Base-by-base conservation (phyloP, 2,888 invertebrate species). In the Amphipyra berbera region DNA sequence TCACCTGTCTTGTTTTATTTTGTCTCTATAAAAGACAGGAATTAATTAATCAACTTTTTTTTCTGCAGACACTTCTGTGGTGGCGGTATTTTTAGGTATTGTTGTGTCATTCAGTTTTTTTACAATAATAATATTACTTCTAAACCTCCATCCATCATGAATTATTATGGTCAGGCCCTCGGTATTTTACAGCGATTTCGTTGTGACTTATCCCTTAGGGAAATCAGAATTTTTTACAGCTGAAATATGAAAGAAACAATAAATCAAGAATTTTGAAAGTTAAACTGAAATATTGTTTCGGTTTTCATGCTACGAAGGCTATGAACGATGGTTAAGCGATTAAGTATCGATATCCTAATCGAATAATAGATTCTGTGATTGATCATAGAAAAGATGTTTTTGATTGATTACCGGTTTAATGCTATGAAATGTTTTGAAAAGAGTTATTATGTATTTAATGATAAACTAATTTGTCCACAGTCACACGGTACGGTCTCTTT, bases 271-370 rank as follows among this genome's bases (percentile, higher is more conserved):
- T 6, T 40, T 40, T 41, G 13, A 14, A 37, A 41, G 6, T 14
- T 14, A 13, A 41, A 7, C 40, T 13, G 13, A 13, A 41, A 8
- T 1, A 2, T 13, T 5, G 6, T 40, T n/a, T 27, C n/a, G 9
- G 21, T 8, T 40, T 13, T 50, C 27, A 50, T 40, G 8, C 15
- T 21, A 40, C 1, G n/a, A 40, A 40, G 12, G 38, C 38, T 40
- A 37, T 9, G 10, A 13, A 40, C 40, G 5, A n/a, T 8, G 1
- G 0, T 15, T 37, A 30, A 30, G 7, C 30, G 12, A 27, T 12
- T 21, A n/a, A 8, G 27, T 3, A 37, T 60, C 50, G 21, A 38
- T 46, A 14, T 40, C n/a, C n/a, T 53, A 62, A 57, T 62, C 56
- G 47, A 57, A 57, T 55, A 6, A 50, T 35, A 35, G 50, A 38